Percentiles rank a stretch among this genome's conserved stretches.
Conservation (phyloP, 2,888 invertebrate species). For the Neoitamus cyanurus region DNA sequence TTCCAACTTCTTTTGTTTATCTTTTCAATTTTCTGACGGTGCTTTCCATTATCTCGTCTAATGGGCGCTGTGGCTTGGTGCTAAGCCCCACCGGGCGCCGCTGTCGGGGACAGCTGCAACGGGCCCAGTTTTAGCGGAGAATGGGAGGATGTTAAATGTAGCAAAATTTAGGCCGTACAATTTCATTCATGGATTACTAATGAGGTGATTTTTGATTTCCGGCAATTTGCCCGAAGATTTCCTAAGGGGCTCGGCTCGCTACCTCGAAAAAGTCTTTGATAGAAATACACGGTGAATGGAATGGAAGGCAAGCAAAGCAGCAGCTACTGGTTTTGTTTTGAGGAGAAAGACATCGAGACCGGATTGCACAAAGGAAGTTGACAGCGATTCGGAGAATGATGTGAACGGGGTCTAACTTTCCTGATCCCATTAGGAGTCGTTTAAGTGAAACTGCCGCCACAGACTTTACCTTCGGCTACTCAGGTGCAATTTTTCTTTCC, state of each 20-base stretch:
- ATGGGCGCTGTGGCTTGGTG: background rate
- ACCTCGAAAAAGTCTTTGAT: background rate
- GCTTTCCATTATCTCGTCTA: background rate
- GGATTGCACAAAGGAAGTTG: background rate
- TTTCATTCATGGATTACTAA: slow-evolving; percentile 38
- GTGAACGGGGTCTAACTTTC: background rate
- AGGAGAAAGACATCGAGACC: background rate
- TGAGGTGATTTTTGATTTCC: slow-evolving; percentile 28
- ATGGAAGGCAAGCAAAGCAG: background rate
- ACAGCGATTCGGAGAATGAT: background rate
- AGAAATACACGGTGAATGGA: background rate
- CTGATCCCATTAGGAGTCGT: background rate
- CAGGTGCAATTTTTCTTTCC: background rate
- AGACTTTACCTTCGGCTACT: background rate
- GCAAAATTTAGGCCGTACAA: slow-evolving; percentile 21
- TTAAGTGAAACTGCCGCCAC: background rate
- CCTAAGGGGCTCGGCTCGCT: background rate
- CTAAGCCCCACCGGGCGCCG: background rate
- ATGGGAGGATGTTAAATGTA: background rate
- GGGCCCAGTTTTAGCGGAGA: background rate
- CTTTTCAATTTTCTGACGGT: slow-evolving; percentile 4
- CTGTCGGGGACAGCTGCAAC: background rate
- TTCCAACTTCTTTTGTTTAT: slow-evolving; percentile 16
- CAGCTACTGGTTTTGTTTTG: background rate
- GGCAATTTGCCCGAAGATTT: slow-evolving; percentile 5